phyloP scores from a whole-genome alignment of 2,888 invertebrate species.

The Meloe dianella region DNA sequence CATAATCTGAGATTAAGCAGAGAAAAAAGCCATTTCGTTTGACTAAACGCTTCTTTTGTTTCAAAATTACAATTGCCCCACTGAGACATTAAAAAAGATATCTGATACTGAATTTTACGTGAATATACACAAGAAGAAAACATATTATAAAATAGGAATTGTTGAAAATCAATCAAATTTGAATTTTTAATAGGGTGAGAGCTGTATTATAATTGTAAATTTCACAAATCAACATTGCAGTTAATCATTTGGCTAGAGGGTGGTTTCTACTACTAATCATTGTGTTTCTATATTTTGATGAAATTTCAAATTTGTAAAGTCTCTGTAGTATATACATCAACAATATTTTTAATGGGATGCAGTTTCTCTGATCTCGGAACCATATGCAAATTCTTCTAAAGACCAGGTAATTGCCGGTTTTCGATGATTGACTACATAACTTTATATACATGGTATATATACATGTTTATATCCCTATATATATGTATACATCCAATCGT shows the following conservation, averaged over 20 bases:
- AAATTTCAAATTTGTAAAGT: too few relatives aligned
- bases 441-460: neutral
- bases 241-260: constrained; percentile 54
- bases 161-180: constrained; percentile 24
- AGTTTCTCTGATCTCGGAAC: constrained; percentile 7
- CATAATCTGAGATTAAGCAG: constrained; percentile 58
- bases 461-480: neutral
- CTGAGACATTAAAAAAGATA: constrained; percentile 52
- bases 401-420: constrained; percentile 44
- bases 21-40: constrained; percentile 57
- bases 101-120: constrained; percentile 28
- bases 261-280: too few relatives aligned
- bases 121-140: neutral
- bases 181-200: constrained; percentile 25
- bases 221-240: constrained; percentile 57
- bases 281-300: constrained; percentile 20
- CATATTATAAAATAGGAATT: neutral
- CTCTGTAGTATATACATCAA: too few relatives aligned
- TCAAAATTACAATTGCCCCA: constrained; percentile 57
- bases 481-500: constrained; percentile 44
- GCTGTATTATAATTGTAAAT: constrained; percentile 51
- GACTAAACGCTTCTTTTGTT: constrained; percentile 57
- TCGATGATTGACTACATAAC: constrained; percentile 47
- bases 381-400: constrained; percentile 4
- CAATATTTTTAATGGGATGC: neutral